Evolutionary conservation across 2,797 vertebrate genomes (phyloP).

Genomic region (Sorex maritimensis): DNA sequence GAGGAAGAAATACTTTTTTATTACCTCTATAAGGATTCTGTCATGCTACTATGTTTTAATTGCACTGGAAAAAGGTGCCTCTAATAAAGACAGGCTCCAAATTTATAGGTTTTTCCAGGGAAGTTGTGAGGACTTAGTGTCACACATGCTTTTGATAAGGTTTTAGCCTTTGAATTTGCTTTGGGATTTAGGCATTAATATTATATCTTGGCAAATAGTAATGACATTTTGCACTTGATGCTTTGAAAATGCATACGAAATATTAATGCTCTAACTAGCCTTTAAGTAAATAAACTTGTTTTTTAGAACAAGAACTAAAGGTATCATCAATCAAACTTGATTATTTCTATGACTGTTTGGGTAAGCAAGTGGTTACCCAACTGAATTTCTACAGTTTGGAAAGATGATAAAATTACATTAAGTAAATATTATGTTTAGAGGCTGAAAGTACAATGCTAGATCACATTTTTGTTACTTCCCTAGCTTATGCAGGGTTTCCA

Average conservation of each 20-base stretch:
- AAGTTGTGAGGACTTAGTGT: neutral
- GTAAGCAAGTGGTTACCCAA: neutral
- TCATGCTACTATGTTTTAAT: slow-evolving; percentile 51
- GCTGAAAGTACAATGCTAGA: neutral
- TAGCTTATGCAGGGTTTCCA: neutral
- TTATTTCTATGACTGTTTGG: slow-evolving; percentile 30
- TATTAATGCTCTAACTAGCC: neutral
- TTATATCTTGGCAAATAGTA: slow-evolving; percentile 35
- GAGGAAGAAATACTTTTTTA: slow-evolving; percentile 48
- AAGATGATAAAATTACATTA: slow-evolving; percentile 21
- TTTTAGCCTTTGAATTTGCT: slow-evolving; percentile 62
- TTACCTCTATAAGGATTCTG: slow-evolving; percentile 17
- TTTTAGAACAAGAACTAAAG: slow-evolving; percentile 10
- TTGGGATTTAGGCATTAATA: slow-evolving; percentile 27
- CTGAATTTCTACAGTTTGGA: slow-evolving; percentile 54
- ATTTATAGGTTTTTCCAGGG: slow-evolving; percentile 9
- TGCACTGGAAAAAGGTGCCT: slow-evolving; percentile 28
- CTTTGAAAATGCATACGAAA: slow-evolving; percentile 7
- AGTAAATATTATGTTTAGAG: neutral
- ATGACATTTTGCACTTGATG: neutral
- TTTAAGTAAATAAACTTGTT: neutral
- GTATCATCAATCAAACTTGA: neutral
- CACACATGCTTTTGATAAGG: slow-evolving; percentile 4
- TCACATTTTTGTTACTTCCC: neutral
- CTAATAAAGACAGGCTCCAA: slow-evolving; percentile 39